Evolutionary conservation across 2,888 invertebrate genomes (phyloP).

Genomic region (Eupithecia inturbata): DNA sequence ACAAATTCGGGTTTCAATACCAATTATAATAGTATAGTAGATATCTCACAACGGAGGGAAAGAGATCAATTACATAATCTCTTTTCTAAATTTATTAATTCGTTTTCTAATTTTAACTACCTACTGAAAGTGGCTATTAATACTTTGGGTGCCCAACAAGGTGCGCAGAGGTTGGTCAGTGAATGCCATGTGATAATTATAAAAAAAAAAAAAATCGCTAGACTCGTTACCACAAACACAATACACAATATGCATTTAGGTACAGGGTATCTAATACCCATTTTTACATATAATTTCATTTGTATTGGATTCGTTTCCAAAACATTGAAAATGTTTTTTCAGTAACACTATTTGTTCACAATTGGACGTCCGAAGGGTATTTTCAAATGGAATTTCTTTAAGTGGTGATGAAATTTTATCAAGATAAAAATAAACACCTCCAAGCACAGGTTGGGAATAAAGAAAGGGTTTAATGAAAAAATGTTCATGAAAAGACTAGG

Average conservation of each 20-base stretch:
- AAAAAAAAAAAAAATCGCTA: too few species aligned
- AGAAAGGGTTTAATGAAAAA: constrained; percentile 8
- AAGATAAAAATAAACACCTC: constrained; percentile 12
- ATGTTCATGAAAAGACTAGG: constrained; percentile 2
- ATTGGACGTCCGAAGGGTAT: constrained; percentile 11
- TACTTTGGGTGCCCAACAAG: too few species aligned
- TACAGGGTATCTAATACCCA: neutral
- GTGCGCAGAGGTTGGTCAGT: too few species aligned
- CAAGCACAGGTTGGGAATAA: neutral
- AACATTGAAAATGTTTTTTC: constrained; percentile 12
- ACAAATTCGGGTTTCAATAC: too few species aligned
- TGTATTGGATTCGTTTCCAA: constrained; percentile 42
- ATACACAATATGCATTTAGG: neutral
- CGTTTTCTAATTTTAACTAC: too few species aligned
- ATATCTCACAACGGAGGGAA: too few species aligned
- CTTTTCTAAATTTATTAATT: too few species aligned
- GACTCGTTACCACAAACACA: constrained; percentile 21
- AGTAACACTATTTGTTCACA: constrained; percentile 16
- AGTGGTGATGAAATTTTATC: constrained; percentile 12
- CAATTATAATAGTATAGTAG: too few species aligned
- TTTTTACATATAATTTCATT: constrained; percentile 26
- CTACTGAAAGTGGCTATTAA: too few species aligned
- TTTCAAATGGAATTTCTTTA: constrained; percentile 19
- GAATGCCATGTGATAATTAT: too few species aligned
- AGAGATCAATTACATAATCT: too few species aligned